Conservation (phyloP, 2,888 invertebrate species). For the Dexiosoma caninum region DNA sequence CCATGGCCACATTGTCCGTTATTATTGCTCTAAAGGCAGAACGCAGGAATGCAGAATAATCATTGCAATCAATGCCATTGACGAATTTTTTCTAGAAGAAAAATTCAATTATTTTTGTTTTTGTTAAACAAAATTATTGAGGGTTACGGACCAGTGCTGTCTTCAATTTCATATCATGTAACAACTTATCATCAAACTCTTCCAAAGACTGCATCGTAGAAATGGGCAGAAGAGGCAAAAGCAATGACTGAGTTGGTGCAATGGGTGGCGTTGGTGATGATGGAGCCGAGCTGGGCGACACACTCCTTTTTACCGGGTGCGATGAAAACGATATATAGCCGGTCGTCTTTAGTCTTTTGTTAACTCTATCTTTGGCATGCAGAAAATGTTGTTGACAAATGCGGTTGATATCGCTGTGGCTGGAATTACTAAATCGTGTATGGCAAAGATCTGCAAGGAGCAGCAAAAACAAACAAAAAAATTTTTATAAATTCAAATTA, state of each 20-base stretch:
- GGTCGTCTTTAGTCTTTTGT: background rate
- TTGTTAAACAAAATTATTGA: background rate
- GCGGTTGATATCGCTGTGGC: conserved; percentile 14
- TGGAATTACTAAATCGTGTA: background rate
- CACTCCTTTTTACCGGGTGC: background rate
- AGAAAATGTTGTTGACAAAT: conserved; percentile 46
- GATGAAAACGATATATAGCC: background rate
- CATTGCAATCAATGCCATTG: background rate
- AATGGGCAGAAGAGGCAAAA: conserved; percentile 11
- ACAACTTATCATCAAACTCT: conserved; percentile 30
- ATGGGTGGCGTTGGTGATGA: background rate
- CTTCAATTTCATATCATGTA: background rate
- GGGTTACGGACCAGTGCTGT: background rate
- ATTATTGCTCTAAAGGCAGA: conserved; percentile 13
- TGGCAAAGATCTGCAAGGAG: conserved; percentile 27
- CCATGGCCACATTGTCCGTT: conserved; percentile 21
- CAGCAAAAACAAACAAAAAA: too few relatives aligned
- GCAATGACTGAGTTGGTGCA: background rate
- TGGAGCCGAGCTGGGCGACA: background rate
- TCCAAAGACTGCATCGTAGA: background rate
- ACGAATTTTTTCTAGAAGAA: conserved; percentile 31
- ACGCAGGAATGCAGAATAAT: conserved; percentile 14
- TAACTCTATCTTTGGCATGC: conserved; percentile 42
- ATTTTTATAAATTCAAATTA: too few relatives aligned
- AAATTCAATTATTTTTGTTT: too few relatives aligned